Evolutionary conservation across 2,113 vertebrate genomes (phyloP).

Genomic region (Uropsilus gracilis): DNA sequence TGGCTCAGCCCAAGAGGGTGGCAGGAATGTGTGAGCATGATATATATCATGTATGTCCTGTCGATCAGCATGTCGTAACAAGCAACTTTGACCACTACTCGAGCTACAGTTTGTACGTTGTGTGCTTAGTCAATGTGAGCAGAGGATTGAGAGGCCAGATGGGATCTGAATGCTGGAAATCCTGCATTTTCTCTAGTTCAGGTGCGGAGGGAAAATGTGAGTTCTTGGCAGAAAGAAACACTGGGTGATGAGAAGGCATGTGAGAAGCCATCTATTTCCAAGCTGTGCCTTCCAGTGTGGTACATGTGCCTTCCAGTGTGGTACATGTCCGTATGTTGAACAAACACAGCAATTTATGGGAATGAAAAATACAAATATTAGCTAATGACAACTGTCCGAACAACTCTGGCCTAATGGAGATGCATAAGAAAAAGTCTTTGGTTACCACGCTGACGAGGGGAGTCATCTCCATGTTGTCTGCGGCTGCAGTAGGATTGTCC

Average conservation of each 20-base stretch:
- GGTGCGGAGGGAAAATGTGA: background rate
- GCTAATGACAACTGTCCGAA: slow-evolving; percentile 2
- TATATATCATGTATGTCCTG: background rate
- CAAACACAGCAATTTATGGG: background rate
- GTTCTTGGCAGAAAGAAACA: background rate
- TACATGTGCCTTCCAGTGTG: background rate
- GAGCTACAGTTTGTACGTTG: background rate
- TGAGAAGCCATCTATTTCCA: background rate
- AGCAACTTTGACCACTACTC: background rate
- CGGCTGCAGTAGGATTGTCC: background rate
- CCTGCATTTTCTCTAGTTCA: background rate
- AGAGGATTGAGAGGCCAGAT: background rate
- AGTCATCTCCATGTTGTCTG: background rate
- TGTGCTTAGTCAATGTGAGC: background rate
- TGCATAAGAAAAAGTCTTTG: background rate
- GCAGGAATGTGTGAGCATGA: background rate
- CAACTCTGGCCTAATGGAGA: background rate
- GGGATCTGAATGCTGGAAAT: background rate
- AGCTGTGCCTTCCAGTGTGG: background rate
- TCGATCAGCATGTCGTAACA: slow-evolving; percentile 6
- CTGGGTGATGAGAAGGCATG: background rate
- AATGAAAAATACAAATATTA: background rate
- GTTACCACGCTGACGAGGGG: background rate
- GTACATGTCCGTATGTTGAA: background rate
- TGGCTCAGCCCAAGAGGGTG: background rate